phyloP scores from a whole-genome alignment of 2,113 vertebrate genomes.

The Carassius gibelio region DNA sequence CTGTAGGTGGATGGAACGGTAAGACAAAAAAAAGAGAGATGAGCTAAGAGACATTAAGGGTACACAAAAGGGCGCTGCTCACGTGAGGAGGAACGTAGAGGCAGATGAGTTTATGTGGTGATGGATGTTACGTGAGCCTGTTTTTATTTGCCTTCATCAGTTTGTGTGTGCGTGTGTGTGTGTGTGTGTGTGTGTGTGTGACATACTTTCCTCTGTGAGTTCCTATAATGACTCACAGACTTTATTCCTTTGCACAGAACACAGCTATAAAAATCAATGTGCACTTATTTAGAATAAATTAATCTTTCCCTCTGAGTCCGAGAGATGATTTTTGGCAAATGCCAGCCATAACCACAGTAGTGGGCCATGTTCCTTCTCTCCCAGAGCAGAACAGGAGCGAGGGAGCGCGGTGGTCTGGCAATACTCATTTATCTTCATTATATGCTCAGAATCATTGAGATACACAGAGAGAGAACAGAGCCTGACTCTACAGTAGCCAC shows the following conservation, averaged over 20 bases:
- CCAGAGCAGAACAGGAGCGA: conserved; percentile 39
- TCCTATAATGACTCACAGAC: conserved; percentile 39
- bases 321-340: conserved; percentile 38
- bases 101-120: conserved; percentile 43
- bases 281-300: conserved; percentile 48
- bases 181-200: conserved; percentile 10
- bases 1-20: conserved; percentile 30
- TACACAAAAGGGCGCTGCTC: conserved; percentile 22
- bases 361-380: conserved; percentile 21
- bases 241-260: conserved; percentile 11
- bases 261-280: conserved; percentile 36
- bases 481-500: conserved; percentile 50
- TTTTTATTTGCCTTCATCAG: conserved; percentile 27
- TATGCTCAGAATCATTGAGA: conserved; percentile 50
- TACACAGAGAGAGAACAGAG: conserved; percentile 54
- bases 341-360: conserved; percentile 30
- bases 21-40: conserved; percentile 10
- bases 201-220: conserved; percentile 27
- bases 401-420: conserved; percentile 52
- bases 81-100: background rate
- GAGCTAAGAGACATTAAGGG: conserved; percentile 24
- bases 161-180: too few relatives aligned
- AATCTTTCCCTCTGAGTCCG: conserved; percentile 25
- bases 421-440: conserved; percentile 61
- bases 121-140: conserved; percentile 35